Evolutionary conservation across 2,797 vertebrate species (phyloP).

Genomic region (Enteromius argenteus): DNA sequence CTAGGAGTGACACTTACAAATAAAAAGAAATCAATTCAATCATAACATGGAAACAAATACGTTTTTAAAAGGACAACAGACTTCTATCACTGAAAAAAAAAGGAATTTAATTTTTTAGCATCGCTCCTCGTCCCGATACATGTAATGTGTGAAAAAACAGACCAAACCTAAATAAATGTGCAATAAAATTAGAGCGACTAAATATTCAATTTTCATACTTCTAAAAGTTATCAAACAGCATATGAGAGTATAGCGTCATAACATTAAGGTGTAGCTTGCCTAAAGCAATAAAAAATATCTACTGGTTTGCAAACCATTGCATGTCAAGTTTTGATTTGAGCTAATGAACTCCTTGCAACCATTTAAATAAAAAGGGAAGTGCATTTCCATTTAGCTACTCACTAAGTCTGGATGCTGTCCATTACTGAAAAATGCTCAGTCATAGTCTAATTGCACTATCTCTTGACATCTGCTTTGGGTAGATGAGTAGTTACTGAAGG

Average conservation of each 20-base stretch:
- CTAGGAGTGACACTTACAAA: not conserved
- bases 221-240: not conserved
- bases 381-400: slow-evolving; percentile 26
- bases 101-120: too few relatives aligned
- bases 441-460: slow-evolving; percentile 43
- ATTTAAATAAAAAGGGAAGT: slow-evolving; percentile 21
- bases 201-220: not conserved
- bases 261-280: not conserved
- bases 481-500: slow-evolving; percentile 42
- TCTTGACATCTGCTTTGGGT: slow-evolving; percentile 36
- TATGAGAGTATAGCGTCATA: not conserved
- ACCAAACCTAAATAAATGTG: not conserved
- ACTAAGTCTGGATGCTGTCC: slow-evolving; percentile 26
- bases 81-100: too few relatives aligned
- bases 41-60: not conserved
- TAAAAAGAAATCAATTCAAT: not conserved
- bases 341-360: not conserved
- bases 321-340: slow-evolving; percentile 5
- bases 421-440: slow-evolving; percentile 49
- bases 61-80: not conserved
- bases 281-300: not conserved
- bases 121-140: too few relatives aligned
- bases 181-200: not conserved
- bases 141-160: not conserved
- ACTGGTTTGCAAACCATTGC: slow-evolving; percentile 27